These are phyloP conservation scores for Phataginus tetradactyla DNA, from an alignment of 2,797 vertebrate genomes.

Conservation along the genomic window DNA sequence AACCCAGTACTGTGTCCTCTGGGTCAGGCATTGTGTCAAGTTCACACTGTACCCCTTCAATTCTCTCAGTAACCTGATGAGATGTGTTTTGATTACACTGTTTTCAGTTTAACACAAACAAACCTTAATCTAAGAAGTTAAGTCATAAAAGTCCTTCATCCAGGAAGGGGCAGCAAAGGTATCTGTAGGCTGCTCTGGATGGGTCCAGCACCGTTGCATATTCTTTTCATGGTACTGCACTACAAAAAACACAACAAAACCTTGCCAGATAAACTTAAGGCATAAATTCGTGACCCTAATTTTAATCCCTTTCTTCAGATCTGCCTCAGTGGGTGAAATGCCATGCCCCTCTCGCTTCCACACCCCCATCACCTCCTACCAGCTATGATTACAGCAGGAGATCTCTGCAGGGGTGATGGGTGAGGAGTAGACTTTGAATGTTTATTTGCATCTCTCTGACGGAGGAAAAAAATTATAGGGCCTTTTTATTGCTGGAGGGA, in stretches of 20 bases:
- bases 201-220: not conserved
- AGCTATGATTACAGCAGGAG: not conserved
- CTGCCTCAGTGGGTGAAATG: not conserved
- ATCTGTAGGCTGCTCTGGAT: not conserved
- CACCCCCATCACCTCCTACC: too few species aligned
- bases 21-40: not conserved
- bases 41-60: not conserved
- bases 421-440: not conserved
- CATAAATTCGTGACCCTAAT: not conserved
- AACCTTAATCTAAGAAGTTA: not conserved
- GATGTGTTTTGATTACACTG: not conserved
- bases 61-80: not conserved
- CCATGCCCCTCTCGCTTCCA: rapidly evolving
- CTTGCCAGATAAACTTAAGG: not conserved
- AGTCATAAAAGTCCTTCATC: not conserved
- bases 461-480: not conserved
- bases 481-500: not conserved
- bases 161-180: not conserved
- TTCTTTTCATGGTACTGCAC: not conserved
- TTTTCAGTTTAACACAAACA: not conserved
- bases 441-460: not conserved
- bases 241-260: not conserved
- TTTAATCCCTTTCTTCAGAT: not conserved
- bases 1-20: not conserved
- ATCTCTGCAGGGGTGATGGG: not conserved